Conservation (phyloP, 2,113 vertebrate genomes). For the Miniopterus natalensis region DNA sequence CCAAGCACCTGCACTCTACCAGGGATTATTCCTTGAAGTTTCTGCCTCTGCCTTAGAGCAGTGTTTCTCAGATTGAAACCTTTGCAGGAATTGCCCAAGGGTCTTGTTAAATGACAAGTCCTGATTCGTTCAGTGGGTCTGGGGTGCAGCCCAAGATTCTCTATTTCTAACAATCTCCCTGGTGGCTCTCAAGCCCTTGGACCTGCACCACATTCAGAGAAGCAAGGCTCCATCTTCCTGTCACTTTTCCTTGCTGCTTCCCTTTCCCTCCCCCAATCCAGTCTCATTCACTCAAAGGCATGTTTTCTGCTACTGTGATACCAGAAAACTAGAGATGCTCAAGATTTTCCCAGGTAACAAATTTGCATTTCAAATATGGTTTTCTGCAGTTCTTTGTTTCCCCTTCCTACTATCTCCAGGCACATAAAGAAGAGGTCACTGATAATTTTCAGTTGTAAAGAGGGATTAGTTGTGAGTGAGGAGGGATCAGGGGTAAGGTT, state of each 20-base stretch:
- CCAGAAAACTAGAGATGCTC: not conserved
- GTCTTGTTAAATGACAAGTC: not conserved
- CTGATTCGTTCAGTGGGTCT: not conserved
- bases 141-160: not conserved
- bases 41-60: not conserved
- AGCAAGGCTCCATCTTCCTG: not conserved
- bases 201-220: not conserved
- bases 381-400: not conserved
- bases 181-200: not conserved
- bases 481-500: not conserved
- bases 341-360: conserved; percentile 6
- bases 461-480: not conserved
- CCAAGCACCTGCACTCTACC: not conserved
- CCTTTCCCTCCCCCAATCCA: not conserved
- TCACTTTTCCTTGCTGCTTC: not conserved
- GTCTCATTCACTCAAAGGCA: not conserved
- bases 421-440: not conserved
- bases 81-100: not conserved
- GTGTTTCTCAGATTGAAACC: not conserved
- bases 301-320: conserved; percentile 16
- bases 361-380: not conserved
- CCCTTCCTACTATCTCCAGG: not conserved
- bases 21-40: not conserved
- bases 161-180: not conserved
- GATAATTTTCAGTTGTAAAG: not conserved